A percentile compares a stretch with the other conserved stretches of the same genome.
These are phyloP conservation scores for Cryptoblepharus egeriae DNA, from an alignment of 2,797 vertebrate species.

Conservation along the genomic window DNA sequence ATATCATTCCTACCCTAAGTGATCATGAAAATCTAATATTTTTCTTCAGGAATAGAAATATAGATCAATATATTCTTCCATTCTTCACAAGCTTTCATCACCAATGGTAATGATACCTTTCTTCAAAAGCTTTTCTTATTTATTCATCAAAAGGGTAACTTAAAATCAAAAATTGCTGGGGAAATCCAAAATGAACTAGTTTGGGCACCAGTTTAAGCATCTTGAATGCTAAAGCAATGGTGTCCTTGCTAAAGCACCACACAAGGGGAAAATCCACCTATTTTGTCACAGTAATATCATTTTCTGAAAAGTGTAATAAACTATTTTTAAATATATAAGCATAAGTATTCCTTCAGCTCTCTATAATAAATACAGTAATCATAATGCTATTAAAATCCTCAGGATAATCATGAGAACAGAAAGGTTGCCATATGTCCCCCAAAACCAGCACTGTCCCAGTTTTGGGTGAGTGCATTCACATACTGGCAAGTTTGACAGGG, in stretches of 20 bases:
- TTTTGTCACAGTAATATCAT: not conserved
- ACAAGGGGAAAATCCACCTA: not conserved
- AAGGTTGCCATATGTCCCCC: too few relatives aligned
- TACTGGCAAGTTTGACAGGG: too few relatives aligned
- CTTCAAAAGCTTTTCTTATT: slow-evolving; percentile 57
- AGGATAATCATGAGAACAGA: too few relatives aligned
- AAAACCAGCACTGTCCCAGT: too few relatives aligned
- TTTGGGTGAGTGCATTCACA: too few relatives aligned
- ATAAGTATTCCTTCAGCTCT: too few relatives aligned
- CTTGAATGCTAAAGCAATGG: slow-evolving; percentile 27
- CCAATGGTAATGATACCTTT: too few relatives aligned
- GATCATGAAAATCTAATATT: slow-evolving; percentile 56
- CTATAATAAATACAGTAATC: too few relatives aligned
- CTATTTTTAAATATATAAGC: slow-evolving; percentile 6
- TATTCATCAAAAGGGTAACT: slow-evolving; percentile 64
- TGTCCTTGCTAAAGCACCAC: not conserved
- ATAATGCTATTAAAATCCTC: too few relatives aligned
- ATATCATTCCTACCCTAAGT: slow-evolving; percentile 61
- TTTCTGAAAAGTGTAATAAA: not conserved
- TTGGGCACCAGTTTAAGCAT: not conserved
- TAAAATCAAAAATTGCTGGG: slow-evolving; percentile 51
- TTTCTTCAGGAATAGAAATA: slow-evolving; percentile 10
- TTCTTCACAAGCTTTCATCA: too few relatives aligned
- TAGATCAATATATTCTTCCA: too few relatives aligned
- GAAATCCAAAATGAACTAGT: slow-evolving; percentile 47